These are phyloP conservation scores for Yponomeuta plumbellus DNA, from an alignment of 2,888 invertebrate genomes.

Conservation along the genomic window DNA sequence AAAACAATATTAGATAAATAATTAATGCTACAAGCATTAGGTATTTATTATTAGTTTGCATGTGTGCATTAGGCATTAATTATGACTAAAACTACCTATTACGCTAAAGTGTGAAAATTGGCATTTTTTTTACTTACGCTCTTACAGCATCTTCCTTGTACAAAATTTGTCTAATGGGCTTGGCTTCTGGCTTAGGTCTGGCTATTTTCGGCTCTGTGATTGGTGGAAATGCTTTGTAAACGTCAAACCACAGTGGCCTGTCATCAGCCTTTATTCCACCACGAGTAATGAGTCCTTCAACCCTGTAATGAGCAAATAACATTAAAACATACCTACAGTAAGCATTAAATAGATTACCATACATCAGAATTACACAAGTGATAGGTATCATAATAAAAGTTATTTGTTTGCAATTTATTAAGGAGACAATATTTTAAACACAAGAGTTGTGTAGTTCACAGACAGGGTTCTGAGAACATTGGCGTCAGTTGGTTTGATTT, in stretches of 20 bases:
- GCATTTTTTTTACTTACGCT: constrained; percentile 79
- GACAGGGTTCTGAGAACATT: no score
- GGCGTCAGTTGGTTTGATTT: no score
- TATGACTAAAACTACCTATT: no score
- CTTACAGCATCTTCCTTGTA: constrained; percentile 89
- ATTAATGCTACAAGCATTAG: no score
- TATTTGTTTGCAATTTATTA: no score
- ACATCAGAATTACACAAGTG: background rate
- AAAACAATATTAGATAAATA: no score
- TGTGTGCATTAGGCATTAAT: no score
- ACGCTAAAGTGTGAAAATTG: no score
- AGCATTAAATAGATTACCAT: no score
- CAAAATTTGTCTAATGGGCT: constrained; percentile 81
- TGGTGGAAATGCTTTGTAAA: constrained; percentile 95
- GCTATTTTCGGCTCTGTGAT: constrained; percentile 87
- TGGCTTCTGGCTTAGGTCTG: constrained; percentile 77
- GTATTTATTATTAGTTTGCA: no score
- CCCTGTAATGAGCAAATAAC: constrained; percentile 65
- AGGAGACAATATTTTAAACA: background rate
- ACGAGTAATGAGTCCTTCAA: constrained; percentile 85
- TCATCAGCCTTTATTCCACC: constrained; percentile 89
- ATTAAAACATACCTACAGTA: background rate
- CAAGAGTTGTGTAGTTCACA: no score
- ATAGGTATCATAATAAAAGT: background rate
- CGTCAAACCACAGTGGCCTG: constrained; percentile 94